phyloP scores from a whole-genome alignment of 1,140 invertebrate species.

The Teleopsis dalmanni region DNA sequence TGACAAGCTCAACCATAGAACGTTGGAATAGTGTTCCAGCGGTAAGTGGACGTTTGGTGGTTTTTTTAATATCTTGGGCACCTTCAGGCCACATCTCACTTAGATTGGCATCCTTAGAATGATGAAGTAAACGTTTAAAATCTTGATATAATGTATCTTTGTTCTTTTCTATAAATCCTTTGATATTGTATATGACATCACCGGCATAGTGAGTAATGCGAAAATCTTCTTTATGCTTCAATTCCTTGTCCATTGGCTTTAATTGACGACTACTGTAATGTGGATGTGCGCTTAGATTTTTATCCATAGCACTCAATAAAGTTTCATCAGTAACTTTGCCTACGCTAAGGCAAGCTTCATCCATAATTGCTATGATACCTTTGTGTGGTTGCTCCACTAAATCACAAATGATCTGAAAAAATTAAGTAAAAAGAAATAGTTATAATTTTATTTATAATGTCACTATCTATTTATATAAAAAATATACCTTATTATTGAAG shows the following conservation, averaged over 20 bases:
- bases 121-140: constrained; percentile 84
- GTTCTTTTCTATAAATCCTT: constrained; percentile 93
- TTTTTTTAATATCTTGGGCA: constrained; percentile 82
- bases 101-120: constrained; percentile 67
- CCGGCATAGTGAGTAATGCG: constrained; percentile 88
- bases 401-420: constrained; percentile 71
- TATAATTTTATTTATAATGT: neutral
- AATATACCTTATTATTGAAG: constrained; percentile 75
- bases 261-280: constrained; percentile 85
- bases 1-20: constrained; percentile 85
- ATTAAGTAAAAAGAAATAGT: neutral
- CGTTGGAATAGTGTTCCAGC: constrained; percentile 91
- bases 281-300: constrained; percentile 75
- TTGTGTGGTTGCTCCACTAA: constrained; percentile 83
- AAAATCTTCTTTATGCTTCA: constrained; percentile 77
- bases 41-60: constrained; percentile 86
- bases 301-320: constrained; percentile 87
- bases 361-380: constrained; percentile 87
- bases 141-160: constrained; percentile 93
- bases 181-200: constrained; percentile 87
- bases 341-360: constrained; percentile 90
- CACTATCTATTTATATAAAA: neutral
- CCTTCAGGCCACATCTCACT: constrained; percentile 93
- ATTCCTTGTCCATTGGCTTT: constrained; percentile 70
- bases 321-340: constrained; percentile 88